Conservation (phyloP, 2,797 vertebrate genomes). For the Trematomus bernacchii region DNA sequence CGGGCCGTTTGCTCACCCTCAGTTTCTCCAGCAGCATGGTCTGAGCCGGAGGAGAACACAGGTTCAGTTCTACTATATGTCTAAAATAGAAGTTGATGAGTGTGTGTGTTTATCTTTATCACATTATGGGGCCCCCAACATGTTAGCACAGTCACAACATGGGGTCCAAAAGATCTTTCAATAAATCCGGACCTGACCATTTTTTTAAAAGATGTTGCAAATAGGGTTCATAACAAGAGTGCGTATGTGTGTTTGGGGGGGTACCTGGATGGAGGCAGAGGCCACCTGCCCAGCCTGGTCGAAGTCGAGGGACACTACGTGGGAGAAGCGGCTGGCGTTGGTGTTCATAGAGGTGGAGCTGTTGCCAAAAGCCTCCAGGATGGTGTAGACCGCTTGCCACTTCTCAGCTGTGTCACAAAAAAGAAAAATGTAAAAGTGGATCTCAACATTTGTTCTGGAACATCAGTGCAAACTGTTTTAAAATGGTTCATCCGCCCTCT, state of each 20-base stretch:
- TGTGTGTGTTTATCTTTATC: not conserved
- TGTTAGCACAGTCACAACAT: no score
- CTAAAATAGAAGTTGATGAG: no score
- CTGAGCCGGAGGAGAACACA: conserved; percentile 74
- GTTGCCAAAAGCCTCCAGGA: conserved; percentile 97
- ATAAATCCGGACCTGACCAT: no score
- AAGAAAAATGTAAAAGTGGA: not conserved
- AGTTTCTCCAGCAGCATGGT: conserved; percentile 97
- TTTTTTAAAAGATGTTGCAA: no score
- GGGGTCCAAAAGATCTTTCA: no score
- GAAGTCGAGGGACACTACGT: conserved; percentile 96
- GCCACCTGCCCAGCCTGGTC: conserved; percentile 98
- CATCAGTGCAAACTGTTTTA: not conserved
- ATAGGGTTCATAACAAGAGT: no score
- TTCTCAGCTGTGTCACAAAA: conserved; percentile 89
- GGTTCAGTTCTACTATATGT: no score
- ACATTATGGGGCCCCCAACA: no score
- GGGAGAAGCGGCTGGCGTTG: conserved; percentile 95
- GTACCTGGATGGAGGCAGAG: conserved; percentile 96
- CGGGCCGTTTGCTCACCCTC: conserved; percentile 89
- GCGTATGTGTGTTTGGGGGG: not conserved
- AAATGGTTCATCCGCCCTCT: not conserved
- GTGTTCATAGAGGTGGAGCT: conserved; percentile 91
- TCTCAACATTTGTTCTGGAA: not conserved
- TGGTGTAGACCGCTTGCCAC: conserved; percentile 96